Base-by-base conservation (phyloP, 2,797 vertebrate genomes). In the Myotis daubentonii region DNA sequence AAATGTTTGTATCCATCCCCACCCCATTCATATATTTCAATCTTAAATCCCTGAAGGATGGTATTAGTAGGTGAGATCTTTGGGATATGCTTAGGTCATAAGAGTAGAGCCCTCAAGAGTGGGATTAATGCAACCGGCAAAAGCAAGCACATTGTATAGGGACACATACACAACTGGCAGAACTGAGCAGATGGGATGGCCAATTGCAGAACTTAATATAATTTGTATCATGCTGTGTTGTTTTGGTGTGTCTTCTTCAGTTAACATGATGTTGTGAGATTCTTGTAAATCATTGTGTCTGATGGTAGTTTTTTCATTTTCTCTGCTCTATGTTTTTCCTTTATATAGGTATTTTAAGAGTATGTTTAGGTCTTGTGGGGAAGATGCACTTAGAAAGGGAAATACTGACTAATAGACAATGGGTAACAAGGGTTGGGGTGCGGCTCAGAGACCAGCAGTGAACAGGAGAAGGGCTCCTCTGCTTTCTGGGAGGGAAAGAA, bases 211-310 rank as follows among this genome's bases (percentile, higher is more conserved):
- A 62, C 28, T 33, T 60, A 13, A 38, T 8, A 28, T 3, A 30
- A 38, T 41, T 25, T 49, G 28, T 30, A 33, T 51, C 3, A 8
- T 0, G 28, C n/a, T 38, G 15, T 4, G 0, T 6, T 68, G 28
- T 30, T 68, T 44, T 6, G 11, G 25, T 30, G 6, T 36, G 36
- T 30, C 23, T 57, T 82, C 70, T 68, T 87, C 41, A 60, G 22
- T 65, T 13, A 75, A 57, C 0, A 6, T 8, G 19, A n/a, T 3
- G 28, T 5, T 84, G 49, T 51, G 28, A 66, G 44, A 68, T 12
- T 23, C 25, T 13, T 0, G 0, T 4, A 5, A 0, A 0, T 20
- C 4, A 4, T 11, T 44, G 16, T 22, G 11, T 49, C 41, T 57
- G 36, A 23, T 5, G n/a, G 36, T 19, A 28, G 33, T 33, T 51